phyloP scores from a whole-genome alignment of 2,113 vertebrate genomes.

The Lophius piscatorius region DNA sequence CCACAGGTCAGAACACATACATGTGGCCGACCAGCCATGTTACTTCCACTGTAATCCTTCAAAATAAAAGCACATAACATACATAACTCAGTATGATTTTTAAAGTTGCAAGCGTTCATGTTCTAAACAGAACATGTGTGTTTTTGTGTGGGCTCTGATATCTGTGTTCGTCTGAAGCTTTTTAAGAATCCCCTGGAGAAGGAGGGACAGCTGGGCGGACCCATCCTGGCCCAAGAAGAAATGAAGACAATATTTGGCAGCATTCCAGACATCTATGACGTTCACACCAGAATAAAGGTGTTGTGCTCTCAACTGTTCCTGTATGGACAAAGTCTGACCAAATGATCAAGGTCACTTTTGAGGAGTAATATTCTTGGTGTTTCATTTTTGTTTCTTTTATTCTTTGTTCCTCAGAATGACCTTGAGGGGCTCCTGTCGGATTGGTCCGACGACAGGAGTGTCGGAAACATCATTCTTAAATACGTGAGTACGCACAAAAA shows the following conservation, averaged over 20 bases:
- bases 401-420: slow-evolving; percentile 81
- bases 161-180: slow-evolving; percentile 75
- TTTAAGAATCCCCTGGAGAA: slow-evolving; percentile 95
- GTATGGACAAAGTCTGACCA: background rate
- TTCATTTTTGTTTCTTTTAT: background rate
- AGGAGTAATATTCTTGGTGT: background rate
- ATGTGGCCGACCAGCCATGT: no score
- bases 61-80: no score
- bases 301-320: background rate
- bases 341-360: background rate
- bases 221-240: slow-evolving; percentile 95
- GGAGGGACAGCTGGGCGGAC: slow-evolving; percentile 94
- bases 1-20: no score
- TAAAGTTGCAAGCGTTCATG: no score
- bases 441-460: slow-evolving; percentile 93
- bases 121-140: no score
- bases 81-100: no score
- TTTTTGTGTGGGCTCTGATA: no score
- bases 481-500: slow-evolving; percentile 84
- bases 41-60: no score
- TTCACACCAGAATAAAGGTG: slow-evolving; percentile 96
- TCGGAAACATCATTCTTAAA: slow-evolving; percentile 94
- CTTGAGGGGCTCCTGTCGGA: slow-evolving; percentile 93
- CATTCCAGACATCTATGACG: slow-evolving; percentile 96
- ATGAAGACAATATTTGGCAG: slow-evolving; percentile 98